Base-by-base conservation (phyloP, 2,888 invertebrate genomes). In the Myopa testacea region DNA sequence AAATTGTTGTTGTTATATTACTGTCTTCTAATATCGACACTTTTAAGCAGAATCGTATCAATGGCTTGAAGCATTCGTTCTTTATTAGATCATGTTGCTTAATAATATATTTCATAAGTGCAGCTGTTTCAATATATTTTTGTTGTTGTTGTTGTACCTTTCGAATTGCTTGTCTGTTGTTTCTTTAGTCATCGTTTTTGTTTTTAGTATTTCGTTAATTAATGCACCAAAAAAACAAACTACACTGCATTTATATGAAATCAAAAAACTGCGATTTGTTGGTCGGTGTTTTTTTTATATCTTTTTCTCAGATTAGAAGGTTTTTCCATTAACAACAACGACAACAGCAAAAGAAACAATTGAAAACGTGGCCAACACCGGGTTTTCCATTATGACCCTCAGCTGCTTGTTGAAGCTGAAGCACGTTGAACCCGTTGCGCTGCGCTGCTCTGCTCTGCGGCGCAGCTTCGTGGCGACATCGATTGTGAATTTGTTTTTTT, bases 401-500 rank as follows among this genome's bases (percentile, higher is more conserved):
- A 52, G 65, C 62, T n/a, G 69, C 58, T 40, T 63, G 62, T 45
- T 62, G 26, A 8, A 6, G 76, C 58, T 69, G 26, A 8, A 6
- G 76, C 65, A 52, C 78, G 45, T 74, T 78, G 76, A 78, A 78
- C 76, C 34, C 76, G 45, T 58, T 58, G 40, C 16, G 38, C 58
- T 34, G 50, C 68, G 16, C 45, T 19, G 4, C n/a, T 40, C n/a
- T 12, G 4, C 10, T 58, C 38, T 10, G 67, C 45, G 10, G 14
- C 50, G 50, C 7, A 19, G 19, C 62, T 16, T 62, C 62, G 37
- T 10, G 14, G 38, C 37, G 45, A 45, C 45, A 10, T 37, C 34
- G 37, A 38, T 34, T 38, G 38, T 65, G 26, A 5, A 14, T 65
- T 26, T 26, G 4, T 63, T 12, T 37, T 45, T 40, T 40, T 40